Evolutionary conservation across 2,797 vertebrate genomes (phyloP).

Genomic region (Echeneis naucrates): DNA sequence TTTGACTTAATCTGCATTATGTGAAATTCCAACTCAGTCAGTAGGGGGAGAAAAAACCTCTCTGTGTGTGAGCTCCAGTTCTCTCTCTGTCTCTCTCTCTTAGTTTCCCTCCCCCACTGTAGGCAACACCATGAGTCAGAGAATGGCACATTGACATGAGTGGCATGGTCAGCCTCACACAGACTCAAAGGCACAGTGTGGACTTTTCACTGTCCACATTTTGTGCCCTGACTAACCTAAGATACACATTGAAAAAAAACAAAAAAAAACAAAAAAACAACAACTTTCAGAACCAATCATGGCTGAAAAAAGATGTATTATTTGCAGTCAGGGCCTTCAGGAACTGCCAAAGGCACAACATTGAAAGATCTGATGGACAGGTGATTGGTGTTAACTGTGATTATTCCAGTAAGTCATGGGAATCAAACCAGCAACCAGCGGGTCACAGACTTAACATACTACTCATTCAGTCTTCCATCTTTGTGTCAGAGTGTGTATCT

Average conservation of each 20-base stretch:
- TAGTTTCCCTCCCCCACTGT: conserved; percentile 66
- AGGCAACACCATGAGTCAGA: conserved; percentile 78
- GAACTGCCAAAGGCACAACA: conserved; percentile 29
- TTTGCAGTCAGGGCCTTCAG: conserved; percentile 13
- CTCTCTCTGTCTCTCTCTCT: conserved; percentile 41
- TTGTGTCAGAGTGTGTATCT: not conserved
- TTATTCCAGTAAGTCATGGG: conserved; percentile 7
- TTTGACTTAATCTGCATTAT: conserved; percentile 10
- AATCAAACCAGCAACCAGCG: conserved; percentile 18
- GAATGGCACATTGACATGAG: conserved; percentile 69
- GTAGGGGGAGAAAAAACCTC: conserved; percentile 79
- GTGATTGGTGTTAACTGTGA: conserved; percentile 35
- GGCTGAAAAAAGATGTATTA: conserved; percentile 22
- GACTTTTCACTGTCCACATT: conserved; percentile 44
- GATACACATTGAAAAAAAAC: conserved; percentile 29
- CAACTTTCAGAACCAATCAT: conserved; percentile 30
- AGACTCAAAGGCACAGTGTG: conserved; percentile 60
- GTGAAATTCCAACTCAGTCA: conserved; percentile 58
- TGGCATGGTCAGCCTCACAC: conserved; percentile 62
- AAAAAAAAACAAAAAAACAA: too few relatives aligned
- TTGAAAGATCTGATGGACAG: conserved; percentile 37
- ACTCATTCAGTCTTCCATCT: conserved; percentile 1
- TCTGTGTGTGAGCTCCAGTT: conserved; percentile 52
- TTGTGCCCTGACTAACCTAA: conserved; percentile 19
- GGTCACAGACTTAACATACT: conserved; percentile 15